These are phyloP conservation scores for Limnothrissa miodon DNA, from an alignment of 2,113 vertebrate genomes.

Conservation along the genomic window DNA sequence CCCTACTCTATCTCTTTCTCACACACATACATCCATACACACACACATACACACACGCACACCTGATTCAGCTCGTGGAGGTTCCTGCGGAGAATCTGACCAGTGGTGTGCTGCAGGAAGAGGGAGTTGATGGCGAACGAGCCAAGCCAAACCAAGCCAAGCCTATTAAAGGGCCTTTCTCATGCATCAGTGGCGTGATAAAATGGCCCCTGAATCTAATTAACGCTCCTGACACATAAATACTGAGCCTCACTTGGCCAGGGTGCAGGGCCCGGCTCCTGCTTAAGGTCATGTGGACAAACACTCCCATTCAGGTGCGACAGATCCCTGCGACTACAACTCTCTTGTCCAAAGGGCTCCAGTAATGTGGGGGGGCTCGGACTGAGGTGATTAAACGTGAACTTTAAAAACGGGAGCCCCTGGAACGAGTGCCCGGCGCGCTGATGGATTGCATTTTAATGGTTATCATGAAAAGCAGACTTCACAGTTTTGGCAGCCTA, in stretches of 20 bases:
- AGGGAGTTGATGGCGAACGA: background rate
- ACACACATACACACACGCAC: background rate
- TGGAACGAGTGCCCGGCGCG: conserved; percentile 47
- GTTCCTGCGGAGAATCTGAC: background rate
- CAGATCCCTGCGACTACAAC: conserved; percentile 5
- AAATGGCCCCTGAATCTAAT: background rate
- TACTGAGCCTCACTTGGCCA: background rate
- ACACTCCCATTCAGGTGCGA: conserved; percentile 8
- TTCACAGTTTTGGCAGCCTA: conserved; percentile 55
- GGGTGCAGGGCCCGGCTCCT: background rate
- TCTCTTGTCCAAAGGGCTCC: background rate
- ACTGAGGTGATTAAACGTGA: background rate
- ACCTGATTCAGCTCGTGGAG: conserved; percentile 1
- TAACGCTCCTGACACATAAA: background rate
- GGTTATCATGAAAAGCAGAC: conserved; percentile 17
- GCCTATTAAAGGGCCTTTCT: conserved; percentile 9
- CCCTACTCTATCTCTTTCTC: background rate
- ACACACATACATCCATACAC: background rate
- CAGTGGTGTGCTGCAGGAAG: conserved; percentile 13
- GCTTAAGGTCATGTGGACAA: conserved; percentile 1
- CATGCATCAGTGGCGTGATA: conserved; percentile 7
- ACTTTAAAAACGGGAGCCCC: conserved; percentile 17
- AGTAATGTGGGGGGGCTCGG: background rate
- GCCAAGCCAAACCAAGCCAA: background rate
- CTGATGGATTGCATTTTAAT: conserved; percentile 8